Base-by-base conservation (phyloP, 2,888 invertebrate genomes). In the Theristus sp. region DNA sequence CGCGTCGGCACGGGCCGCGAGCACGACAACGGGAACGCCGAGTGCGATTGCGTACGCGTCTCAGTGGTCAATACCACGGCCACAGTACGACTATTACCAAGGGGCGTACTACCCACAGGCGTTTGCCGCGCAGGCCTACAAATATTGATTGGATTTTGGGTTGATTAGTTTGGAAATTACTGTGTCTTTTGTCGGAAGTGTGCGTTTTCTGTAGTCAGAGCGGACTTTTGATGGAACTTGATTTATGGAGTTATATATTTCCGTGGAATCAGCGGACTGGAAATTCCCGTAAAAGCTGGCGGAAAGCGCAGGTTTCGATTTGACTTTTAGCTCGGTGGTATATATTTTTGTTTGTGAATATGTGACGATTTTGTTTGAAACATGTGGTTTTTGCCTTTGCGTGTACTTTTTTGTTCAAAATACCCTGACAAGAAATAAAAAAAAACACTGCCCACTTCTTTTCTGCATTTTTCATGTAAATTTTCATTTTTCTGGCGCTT, bases 51-150 rank as follows among this genome's bases (percentile, higher is more conserved):
- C 60, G 24, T 60, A 60, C 60, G 56, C 30, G 56, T 56, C 56
- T 3, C 38, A 60, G 20, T 60, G 60, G 60, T 24, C 49, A 46
- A 57, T 60, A 57, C 60, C 60, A 6, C 3, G 60, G 25, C 57
- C 57, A 3, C 24, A 13, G n/a, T 57, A 60, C 29, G 52, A 57
- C 57, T 60, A 60, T 26, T 60, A 60, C 52, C n/a, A 28, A 2
- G 60, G 28, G 24, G 27, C 59, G 20, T 53, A 52, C 59, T 59
- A 53, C 25, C 28, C 59, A 22, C 20, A 52, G 22, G 6, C 59
- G 3, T 59, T 53, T 29, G 25, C 29, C 27, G 25, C 38, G 2
- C 38, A 57, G 17, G 27, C 55, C 25, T 55, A 27, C 55, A 55
- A 55, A 27, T 55, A 55, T 25, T 55, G 27, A 55, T 52, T 52